Percentiles rank a stretch among this genome's conserved stretches.
phyloP scores from a whole-genome alignment of 23 tunicate genomes.

The Botrylloides violaceus region DNA sequence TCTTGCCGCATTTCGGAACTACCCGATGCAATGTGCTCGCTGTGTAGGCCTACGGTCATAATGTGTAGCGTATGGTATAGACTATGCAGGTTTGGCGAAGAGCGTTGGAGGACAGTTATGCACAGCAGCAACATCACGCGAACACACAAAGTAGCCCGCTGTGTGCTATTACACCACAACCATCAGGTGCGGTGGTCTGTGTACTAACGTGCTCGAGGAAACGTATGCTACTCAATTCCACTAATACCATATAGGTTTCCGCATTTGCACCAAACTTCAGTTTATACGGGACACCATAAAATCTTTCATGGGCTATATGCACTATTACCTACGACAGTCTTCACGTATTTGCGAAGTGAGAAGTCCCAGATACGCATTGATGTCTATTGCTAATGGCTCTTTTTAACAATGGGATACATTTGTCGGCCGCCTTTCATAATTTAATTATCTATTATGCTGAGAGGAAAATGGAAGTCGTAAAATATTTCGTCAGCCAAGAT shows the following conservation, averaged over 20 bases:
- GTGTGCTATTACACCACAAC: too few species aligned
- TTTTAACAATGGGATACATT: constrained; percentile 17
- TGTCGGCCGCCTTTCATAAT: constrained; percentile 23
- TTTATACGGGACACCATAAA: background rate
- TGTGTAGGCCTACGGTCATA: too few species aligned
- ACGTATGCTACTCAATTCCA: too few species aligned
- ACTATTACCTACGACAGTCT: background rate
- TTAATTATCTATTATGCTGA: constrained; percentile 27
- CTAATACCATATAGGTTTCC: background rate
- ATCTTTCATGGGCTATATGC: background rate
- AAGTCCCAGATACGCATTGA: constrained; percentile 20
- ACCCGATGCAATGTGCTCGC: too few species aligned
- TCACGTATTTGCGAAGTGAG: constrained; percentile 18
- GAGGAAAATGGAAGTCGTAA: constrained; percentile 34
- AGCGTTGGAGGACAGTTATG: too few species aligned
- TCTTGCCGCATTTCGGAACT: too few species aligned
- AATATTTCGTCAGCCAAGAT: constrained; percentile 21
- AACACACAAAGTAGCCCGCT: too few species aligned
- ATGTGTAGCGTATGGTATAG: too few species aligned
- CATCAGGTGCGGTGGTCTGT: background rate
- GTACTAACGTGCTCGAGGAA: background rate
- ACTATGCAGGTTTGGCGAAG: too few species aligned
- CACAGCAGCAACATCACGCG: too few species aligned
- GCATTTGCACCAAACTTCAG: background rate
- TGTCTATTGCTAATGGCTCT: constrained; percentile 19